These are phyloP conservation scores for Lumbricus terrestris DNA, from an alignment of 2,888 invertebrate genomes.

Conservation along the genomic window DNA sequence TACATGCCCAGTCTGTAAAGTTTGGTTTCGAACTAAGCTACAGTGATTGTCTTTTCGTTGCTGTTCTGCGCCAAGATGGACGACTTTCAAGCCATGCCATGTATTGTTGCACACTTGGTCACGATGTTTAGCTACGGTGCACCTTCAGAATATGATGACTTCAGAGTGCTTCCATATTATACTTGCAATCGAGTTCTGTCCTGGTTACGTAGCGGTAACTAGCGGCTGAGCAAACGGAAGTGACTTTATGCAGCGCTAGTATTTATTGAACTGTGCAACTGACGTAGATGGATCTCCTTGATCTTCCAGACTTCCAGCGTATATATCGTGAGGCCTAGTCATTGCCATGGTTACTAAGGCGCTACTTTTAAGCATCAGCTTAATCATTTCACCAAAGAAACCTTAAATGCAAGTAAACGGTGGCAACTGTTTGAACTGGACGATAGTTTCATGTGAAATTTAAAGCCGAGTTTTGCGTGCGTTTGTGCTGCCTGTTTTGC, in stretches of 20 bases:
- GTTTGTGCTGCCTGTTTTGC: background rate
- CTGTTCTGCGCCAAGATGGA: background rate
- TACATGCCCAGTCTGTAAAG: background rate
- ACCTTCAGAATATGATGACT: background rate
- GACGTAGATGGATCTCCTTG: background rate
- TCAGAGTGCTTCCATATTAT: background rate
- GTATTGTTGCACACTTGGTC: background rate
- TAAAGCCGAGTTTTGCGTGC: no score
- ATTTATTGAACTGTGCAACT: no score
- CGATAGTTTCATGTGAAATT: background rate
- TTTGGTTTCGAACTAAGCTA: background rate
- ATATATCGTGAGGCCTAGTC: no score
- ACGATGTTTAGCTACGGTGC: background rate
- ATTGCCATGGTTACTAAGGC: background rate
- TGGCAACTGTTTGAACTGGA: background rate
- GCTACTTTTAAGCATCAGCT: background rate
- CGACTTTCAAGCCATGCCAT: background rate
- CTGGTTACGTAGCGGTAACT: background rate
- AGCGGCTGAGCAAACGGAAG: no score
- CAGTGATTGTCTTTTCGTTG: background rate
- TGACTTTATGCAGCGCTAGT: no score
- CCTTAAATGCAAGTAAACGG: background rate
- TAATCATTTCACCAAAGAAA: background rate
- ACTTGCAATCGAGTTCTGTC: background rate
- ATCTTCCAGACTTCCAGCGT: no score